Evolutionary conservation across 2,113 vertebrate species (phyloP), one percentile per base, ranked within the genome.

Genomic region (Euleptes europaea): DNA sequence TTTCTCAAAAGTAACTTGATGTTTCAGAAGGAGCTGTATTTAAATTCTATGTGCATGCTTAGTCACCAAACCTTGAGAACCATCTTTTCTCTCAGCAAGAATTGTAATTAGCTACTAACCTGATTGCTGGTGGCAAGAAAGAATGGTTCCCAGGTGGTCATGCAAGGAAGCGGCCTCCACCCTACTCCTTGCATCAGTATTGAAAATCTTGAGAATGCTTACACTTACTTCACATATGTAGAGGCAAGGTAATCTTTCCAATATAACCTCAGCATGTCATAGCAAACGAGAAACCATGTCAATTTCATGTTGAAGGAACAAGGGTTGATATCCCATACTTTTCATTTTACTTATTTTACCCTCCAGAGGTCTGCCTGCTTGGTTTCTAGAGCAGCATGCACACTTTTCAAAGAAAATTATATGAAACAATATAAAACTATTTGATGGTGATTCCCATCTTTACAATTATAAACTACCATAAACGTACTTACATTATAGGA

Each of bases 401-500:
- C 40, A 13, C 2, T 14, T 9, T 13, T 33, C 33, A 54, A 81
- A 70, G 79, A 54, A 51, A 31, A 63, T 72, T 12, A 57, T 28
- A 75, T 57, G 4, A 40, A 65, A 54, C 35, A 31, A 38, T 75
- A 49, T 54, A 4, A 17, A 65, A 84, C 4, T 31, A 67, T 67
- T 51, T 31, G 57, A 54, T 19, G 26, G 73, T 11, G 42, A 7
- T 51, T 78, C 42, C n/a, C 35, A 67, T 40, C 33, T 23, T 57
- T 86, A 21, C 3, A 66, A 47, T 63, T 21, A 78, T 38, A 38
- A 71, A 71, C 23, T 60, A 28, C 6, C 13, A 14, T 40, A 51
- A 71, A 72, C 38, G 4, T 95, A 98, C 98, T 98, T 95, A 99
- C 98, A 47, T 96, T 97, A 94, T 97, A 97, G 82, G 97, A 96